These are phyloP conservation scores for Drosophila ironensis DNA, from an alignment of 1,140 invertebrate species.

Conservation along the genomic window DNA sequence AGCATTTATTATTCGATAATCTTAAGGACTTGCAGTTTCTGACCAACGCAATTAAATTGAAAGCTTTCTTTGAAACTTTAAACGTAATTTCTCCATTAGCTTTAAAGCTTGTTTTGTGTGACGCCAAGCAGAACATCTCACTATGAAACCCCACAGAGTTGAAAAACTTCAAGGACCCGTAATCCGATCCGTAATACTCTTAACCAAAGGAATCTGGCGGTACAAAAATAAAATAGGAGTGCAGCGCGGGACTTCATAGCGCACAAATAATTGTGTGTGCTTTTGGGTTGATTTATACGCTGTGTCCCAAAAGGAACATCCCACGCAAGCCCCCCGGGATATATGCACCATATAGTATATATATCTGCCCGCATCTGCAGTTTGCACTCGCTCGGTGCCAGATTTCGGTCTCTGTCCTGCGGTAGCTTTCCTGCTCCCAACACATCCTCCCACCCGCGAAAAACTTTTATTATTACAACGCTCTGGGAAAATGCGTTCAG, in stretches of 20 bases:
- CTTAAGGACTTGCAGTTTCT: too few species aligned
- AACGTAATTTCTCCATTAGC: too few species aligned
- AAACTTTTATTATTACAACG: conserved; percentile 76
- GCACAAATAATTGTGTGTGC: conserved; percentile 55
- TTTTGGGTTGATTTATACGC: conserved; percentile 65
- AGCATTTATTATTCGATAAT: too few species aligned
- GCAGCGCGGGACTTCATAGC: conserved; percentile 49
- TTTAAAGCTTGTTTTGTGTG: too few species aligned
- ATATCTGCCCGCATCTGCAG: conserved; percentile 11
- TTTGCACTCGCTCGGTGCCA: conserved; percentile 43
- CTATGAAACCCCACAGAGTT: too few species aligned
- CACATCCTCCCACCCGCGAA: conserved; percentile 49
- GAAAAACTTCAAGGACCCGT: too few species aligned
- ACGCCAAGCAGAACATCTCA: too few species aligned
- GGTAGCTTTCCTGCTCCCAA: conserved; percentile 19
- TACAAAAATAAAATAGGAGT: conserved; percentile 8
- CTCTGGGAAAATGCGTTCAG: conserved; percentile 67
- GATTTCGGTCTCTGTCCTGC: conserved; percentile 65
- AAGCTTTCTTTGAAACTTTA: too few species aligned
- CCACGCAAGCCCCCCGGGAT: conserved; percentile 24
- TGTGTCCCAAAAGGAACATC: conserved; percentile 21
- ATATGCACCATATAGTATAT: conserved; percentile 5
- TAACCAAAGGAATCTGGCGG: neutral
- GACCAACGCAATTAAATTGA: too few species aligned
- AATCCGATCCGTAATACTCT: conserved; percentile 9